These are phyloP conservation scores for Sinelater perroti DNA, from an alignment of 2,888 invertebrate species.

Conservation along the genomic window DNA sequence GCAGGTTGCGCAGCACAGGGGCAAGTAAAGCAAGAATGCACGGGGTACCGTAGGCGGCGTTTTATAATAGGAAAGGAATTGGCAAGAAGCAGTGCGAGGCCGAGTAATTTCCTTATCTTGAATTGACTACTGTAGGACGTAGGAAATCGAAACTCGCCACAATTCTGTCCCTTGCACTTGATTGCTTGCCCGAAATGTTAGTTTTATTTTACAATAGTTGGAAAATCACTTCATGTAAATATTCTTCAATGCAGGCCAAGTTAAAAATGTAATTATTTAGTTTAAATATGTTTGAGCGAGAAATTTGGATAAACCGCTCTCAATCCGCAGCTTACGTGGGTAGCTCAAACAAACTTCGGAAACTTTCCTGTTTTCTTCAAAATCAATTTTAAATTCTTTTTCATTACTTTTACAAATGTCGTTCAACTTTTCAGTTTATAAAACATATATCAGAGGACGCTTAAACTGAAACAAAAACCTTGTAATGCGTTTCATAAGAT, in stretches of 20 bases:
- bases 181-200: constrained; percentile 37
- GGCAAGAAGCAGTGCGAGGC: constrained; percentile 35
- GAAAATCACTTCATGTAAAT: too few species aligned
- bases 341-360: constrained; percentile 20
- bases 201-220: constrained; percentile 33
- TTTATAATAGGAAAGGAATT: constrained; percentile 36
- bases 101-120: constrained; percentile 39
- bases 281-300: too few species aligned
- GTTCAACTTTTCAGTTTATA: constrained; percentile 18
- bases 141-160: constrained; percentile 39
- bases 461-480: background rate
- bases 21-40: constrained; percentile 22
- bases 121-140: constrained; percentile 38
- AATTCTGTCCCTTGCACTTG: constrained; percentile 38
- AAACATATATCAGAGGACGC: constrained; percentile 6
- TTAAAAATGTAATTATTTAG: too few species aligned
- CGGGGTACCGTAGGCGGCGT: constrained; percentile 20
- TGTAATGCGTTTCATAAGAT: background rate
- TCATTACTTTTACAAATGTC: constrained; percentile 27
- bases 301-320: too few species aligned
- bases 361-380: constrained; percentile 23
- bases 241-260: too few species aligned
- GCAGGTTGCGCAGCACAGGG: constrained; percentile 9
- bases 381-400: constrained; percentile 27
- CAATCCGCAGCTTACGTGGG: too few species aligned